phyloP scores from a whole-genome alignment of 2,113 vertebrate species.

The Chionomys nivalis region DNA sequence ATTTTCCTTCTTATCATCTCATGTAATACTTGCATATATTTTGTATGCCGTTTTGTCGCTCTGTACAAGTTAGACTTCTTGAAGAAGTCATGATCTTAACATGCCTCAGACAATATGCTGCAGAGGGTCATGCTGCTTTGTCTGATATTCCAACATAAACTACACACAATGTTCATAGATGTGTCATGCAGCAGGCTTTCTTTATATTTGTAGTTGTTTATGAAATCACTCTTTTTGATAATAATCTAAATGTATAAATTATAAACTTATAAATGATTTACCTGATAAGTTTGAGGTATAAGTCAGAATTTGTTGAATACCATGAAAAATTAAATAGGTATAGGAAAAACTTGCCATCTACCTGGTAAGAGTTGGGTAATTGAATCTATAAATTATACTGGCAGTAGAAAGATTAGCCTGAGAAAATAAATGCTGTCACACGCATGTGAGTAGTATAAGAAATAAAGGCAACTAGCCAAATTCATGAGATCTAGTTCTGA shows the following conservation, averaged over 20 bases:
- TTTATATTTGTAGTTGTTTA: constrained; percentile 26
- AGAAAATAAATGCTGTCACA: background rate
- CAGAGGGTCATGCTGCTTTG: background rate
- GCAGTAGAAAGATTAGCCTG: background rate
- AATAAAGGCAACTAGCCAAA: background rate
- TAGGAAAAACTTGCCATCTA: background rate
- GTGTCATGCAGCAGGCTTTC: background rate
- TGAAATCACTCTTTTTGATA: constrained; percentile 1
- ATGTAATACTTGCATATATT: background rate
- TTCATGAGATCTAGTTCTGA: background rate
- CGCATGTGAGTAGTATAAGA: background rate
- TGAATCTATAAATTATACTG: background rate
- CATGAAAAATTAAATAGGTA: background rate
- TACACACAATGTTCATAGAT: background rate
- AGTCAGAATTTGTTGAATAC: background rate
- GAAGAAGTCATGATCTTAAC: background rate
- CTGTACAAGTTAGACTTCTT: background rate
- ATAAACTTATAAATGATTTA: background rate
- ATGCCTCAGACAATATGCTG: background rate
- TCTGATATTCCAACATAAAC: background rate
- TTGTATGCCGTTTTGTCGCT: background rate
- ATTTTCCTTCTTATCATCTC: background rate
- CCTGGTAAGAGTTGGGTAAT: background rate
- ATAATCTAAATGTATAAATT: background rate
- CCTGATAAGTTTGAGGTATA: background rate